Conservation (phyloP, 2,797 vertebrate species). For the Lophotriccus pileatus region DNA sequence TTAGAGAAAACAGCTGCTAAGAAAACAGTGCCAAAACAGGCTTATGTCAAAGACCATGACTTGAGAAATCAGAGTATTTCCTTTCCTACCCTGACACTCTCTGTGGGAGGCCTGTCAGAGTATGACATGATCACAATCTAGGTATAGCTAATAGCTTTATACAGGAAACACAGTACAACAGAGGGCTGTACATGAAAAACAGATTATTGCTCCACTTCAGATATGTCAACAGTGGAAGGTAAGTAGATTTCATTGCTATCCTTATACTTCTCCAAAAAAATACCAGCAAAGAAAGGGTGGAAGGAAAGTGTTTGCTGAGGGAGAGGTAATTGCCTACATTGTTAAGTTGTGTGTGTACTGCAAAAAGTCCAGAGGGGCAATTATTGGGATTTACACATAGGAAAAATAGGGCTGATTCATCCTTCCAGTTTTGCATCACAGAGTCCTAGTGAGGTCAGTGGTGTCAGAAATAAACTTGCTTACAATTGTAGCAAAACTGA, state of each 20-base stretch:
- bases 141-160: not conserved
- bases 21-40: not conserved
- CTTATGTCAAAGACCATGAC: not conserved
- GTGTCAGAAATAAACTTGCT: not conserved
- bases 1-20: not conserved
- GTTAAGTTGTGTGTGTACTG: not conserved
- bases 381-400: not conserved
- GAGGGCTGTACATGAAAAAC: not conserved
- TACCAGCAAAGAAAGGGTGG: not conserved
- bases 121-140: not conserved
- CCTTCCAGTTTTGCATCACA: conserved; percentile 17
- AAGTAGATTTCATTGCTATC: not conserved
- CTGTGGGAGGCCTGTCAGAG: not conserved
- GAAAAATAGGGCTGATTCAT: conserved; percentile 12
- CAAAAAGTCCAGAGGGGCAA: not conserved
- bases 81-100: not conserved
- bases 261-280: not conserved
- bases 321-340: not conserved
- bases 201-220: not conserved
- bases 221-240: not conserved
- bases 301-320: not conserved
- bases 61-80: not conserved
- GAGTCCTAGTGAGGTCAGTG: not conserved
- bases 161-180: not conserved
- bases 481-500: not conserved